Evolutionary conservation across 2,113 vertebrate genomes (phyloP).

Genomic region (Caretta caretta): DNA sequence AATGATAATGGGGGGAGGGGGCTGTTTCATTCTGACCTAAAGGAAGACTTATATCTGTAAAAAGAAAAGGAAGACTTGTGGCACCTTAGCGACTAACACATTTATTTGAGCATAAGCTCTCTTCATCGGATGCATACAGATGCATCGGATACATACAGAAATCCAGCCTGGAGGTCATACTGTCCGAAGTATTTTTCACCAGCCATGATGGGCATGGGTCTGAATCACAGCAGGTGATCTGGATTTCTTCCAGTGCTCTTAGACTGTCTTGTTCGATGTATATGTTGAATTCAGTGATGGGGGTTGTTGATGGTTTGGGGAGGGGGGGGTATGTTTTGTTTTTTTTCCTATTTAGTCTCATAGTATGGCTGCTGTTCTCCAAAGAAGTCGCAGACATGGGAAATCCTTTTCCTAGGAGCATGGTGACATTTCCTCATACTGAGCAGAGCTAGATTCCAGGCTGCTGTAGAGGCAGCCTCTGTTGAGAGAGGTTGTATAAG

Average conservation of each 20-base stretch:
- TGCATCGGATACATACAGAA: neutral
- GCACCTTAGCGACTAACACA: too few relatives aligned
- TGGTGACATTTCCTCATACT: neutral
- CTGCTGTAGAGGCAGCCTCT: neutral
- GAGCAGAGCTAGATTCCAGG: neutral
- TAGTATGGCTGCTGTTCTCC: neutral
- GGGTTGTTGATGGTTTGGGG: neutral
- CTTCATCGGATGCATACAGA: too few relatives aligned
- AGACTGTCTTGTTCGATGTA: neutral
- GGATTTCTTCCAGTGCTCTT: neutral
- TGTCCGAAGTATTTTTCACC: neutral
- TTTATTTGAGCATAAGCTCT: too few relatives aligned
- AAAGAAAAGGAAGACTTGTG: too few relatives aligned
- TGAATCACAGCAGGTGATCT: neutral
- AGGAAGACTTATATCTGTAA: neutral
- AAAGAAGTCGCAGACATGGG: neutral
- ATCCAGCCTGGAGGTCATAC: neutral
- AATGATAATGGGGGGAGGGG: neutral
- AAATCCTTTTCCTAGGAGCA: neutral
- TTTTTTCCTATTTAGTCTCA: neutral
- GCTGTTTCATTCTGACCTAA: neutral
- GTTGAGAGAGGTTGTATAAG: neutral
- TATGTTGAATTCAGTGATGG: neutral
- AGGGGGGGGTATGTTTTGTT: accelerated
- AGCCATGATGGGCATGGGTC: neutral